These are phyloP conservation scores for Iselma pallidipennis DNA, from an alignment of 2,888 invertebrate species.

Conservation along the genomic window DNA sequence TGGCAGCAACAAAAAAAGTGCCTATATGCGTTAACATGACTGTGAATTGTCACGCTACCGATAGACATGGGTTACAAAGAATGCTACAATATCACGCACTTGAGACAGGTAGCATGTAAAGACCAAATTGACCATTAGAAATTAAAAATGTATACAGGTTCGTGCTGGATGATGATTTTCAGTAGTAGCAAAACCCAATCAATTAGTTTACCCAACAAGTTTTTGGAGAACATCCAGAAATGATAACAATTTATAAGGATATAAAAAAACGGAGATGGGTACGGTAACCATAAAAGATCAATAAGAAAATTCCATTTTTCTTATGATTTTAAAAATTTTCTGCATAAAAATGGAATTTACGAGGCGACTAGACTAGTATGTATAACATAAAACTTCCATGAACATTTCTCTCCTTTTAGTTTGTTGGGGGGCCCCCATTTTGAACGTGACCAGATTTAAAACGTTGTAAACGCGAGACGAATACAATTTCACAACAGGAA, in stretches of 20 bases:
- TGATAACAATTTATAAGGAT: not conserved
- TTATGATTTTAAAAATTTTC: not conserved
- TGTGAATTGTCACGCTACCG: constrained; percentile 25
- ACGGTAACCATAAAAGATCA: not conserved
- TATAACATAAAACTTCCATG: constrained; percentile 29
- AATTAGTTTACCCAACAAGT: not conserved
- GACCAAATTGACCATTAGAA: constrained; percentile 25
- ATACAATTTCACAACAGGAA: constrained; percentile 28
- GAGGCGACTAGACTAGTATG: constrained; percentile 15
- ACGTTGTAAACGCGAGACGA: constrained; percentile 35
- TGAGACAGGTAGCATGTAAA: constrained; percentile 26
- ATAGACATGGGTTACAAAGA: constrained; percentile 25
- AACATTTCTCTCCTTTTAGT: constrained; percentile 22
- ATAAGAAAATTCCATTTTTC: not conserved
- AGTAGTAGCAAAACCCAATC: too few relatives aligned
- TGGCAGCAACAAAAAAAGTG: not conserved
- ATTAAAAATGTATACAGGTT: constrained; percentile 23
- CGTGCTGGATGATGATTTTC: constrained; percentile 19
- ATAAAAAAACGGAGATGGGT: too few relatives aligned
- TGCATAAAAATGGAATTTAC: constrained; percentile 13
- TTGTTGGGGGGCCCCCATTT: constrained; percentile 5
- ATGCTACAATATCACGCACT: constrained; percentile 31
- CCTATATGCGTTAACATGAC: constrained; percentile 20
- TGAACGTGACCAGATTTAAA: constrained; percentile 38
- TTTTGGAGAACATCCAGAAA: not conserved